phyloP scores from a whole-genome alignment of 1,140 invertebrate genomes.

The Phthorimaea operculella region DNA sequence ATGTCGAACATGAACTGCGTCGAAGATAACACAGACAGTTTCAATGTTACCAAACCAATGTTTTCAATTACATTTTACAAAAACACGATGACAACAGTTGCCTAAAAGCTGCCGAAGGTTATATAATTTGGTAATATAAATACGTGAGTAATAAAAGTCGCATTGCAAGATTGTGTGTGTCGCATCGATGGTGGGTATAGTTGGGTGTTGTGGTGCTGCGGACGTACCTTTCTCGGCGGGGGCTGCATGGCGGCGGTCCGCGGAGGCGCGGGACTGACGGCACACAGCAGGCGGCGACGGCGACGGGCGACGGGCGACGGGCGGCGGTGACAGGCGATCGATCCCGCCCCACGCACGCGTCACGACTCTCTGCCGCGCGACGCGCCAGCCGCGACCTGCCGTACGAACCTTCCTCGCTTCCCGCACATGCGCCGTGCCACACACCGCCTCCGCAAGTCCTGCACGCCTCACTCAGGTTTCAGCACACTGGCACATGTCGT shows the following conservation, averaged over 20 bases:
- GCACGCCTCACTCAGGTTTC: too few species aligned
- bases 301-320: constrained; percentile 32
- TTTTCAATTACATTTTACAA: too few species aligned
- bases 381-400: constrained; percentile 18
- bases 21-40: too few species aligned
- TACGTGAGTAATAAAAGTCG: constrained; percentile 9
- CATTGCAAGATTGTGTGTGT: background rate
- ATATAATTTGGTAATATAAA: constrained; percentile 19
- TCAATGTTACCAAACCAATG: too few species aligned
- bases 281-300: constrained; percentile 1
- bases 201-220: background rate
- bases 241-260: constrained; percentile 73
- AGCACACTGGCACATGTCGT: too few species aligned
- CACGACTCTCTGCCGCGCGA: constrained; percentile 37
- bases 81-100: too few species aligned
- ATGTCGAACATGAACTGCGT: too few species aligned
- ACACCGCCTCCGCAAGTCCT: background rate
- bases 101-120: constrained; percentile 5
- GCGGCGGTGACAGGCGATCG: constrained; percentile 37
- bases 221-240: constrained; percentile 76
- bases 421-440: constrained; percentile 34
- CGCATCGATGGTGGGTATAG: background rate
- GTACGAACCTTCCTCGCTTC: background rate
- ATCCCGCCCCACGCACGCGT: constrained; percentile 42
- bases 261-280: background rate